Evolutionary conservation across 2,797 vertebrate genomes (phyloP).

Genomic region (Poecile montanus): DNA sequence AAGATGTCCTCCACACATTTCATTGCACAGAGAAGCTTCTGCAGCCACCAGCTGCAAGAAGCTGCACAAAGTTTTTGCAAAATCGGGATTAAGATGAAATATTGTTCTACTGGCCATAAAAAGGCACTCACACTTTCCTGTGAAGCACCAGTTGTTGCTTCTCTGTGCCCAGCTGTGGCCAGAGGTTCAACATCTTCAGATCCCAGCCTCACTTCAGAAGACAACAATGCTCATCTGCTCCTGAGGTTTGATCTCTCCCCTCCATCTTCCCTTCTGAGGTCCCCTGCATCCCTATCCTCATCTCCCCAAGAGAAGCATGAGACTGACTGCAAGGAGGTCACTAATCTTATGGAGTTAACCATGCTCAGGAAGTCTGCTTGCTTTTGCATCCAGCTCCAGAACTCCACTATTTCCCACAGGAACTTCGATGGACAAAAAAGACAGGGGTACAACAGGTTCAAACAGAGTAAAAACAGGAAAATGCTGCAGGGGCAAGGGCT

Average conservation of each 20-base stretch:
- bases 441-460: background rate
- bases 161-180: accelerated
- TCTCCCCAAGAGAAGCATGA: background rate
- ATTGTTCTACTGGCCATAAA: background rate
- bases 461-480: background rate
- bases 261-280: background rate
- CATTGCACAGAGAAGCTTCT: background rate
- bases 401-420: background rate
- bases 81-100: background rate
- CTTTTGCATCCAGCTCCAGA: background rate
- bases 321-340: accelerated
- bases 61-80: background rate
- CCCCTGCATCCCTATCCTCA: background rate
- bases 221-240: background rate
- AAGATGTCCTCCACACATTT: background rate
- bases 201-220: background rate
- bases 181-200: background rate
- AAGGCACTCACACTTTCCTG: background rate
- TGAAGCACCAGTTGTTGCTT: background rate
- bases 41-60: background rate
- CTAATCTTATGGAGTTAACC: background rate
- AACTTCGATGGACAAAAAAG: background rate
- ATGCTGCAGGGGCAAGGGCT: background rate
- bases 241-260: background rate
- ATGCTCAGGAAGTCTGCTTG: background rate